Conservation (phyloP, 2,113 vertebrate genomes). For the Stictonetta naevosa region DNA sequence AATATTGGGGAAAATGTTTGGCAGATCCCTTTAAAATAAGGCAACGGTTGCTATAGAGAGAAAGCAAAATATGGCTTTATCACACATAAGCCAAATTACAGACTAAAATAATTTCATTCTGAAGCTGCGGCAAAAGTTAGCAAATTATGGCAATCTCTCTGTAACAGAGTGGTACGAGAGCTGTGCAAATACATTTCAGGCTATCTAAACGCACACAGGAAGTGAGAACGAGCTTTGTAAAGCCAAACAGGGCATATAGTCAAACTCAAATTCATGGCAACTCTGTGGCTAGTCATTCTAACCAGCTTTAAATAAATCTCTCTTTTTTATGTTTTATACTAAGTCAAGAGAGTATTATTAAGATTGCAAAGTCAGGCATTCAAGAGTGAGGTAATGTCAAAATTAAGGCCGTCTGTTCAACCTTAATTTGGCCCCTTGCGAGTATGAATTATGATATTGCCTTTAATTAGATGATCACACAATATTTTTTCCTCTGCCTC, state of each 20-base stretch:
- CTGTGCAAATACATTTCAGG: neutral
- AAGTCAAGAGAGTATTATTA: neutral
- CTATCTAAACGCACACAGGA: neutral
- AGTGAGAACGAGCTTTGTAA: neutral
- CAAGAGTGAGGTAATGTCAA: slow-evolving; percentile 50
- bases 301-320: neutral
- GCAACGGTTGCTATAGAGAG: neutral
- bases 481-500: slow-evolving; percentile 19
- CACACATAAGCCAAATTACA: neutral
- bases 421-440: slow-evolving; percentile 31
- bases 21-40: neutral
- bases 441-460: slow-evolving; percentile 34
- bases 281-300: neutral
- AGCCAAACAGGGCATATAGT: neutral
- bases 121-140: neutral
- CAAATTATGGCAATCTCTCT: neutral
- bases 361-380: neutral
- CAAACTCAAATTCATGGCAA: neutral
- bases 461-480: slow-evolving; percentile 55
- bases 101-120: neutral
- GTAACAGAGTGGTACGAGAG: neutral
- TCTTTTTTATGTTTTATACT: neutral
- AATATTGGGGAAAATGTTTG: neutral
- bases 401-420: neutral
- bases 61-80: neutral